Conservation (phyloP, 2,888 invertebrate genomes). For the Mythimna vitellina region DNA sequence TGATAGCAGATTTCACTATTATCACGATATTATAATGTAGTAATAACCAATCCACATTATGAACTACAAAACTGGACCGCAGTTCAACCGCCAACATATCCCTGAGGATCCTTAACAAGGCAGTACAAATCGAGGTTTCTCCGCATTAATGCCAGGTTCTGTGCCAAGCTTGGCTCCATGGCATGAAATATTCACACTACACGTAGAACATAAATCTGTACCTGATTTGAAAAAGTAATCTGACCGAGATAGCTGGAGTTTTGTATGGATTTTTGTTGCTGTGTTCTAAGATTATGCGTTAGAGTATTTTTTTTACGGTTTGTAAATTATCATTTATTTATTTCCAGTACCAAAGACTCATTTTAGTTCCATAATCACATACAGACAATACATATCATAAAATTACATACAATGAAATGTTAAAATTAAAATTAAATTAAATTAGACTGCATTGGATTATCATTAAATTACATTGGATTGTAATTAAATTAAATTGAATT, state of each 20-base stretch:
- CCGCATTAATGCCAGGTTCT: constrained; percentile 22
- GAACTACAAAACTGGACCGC: neutral
- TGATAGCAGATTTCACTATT: neutral
- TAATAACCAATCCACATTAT: neutral
- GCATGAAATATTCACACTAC: constrained; percentile 52
- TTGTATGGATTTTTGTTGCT: neutral
- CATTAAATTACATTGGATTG: too few species aligned
- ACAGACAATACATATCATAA: too few species aligned
- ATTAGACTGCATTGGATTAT: too few species aligned
- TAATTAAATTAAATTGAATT: too few species aligned
- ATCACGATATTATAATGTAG: neutral
- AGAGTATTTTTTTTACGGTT: too few species aligned
- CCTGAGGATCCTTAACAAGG: constrained; percentile 6
- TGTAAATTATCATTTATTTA: too few species aligned
- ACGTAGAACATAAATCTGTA: constrained; percentile 46
- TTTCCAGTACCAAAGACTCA: too few species aligned
- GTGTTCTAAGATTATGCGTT: neutral
- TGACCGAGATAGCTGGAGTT: neutral
- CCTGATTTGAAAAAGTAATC: constrained; percentile 42
- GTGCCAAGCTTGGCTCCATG: constrained; percentile 14
- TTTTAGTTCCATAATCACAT: too few species aligned
- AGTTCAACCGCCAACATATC: constrained; percentile 11
- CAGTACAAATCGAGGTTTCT: constrained; percentile 26
- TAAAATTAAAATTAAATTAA: too few species aligned
- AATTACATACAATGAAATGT: too few species aligned